A percentile compares a stretch with the other conserved stretches of the same genome.
Evolutionary conservation across 64 coral and sea anemone genomes (phyloP).

Genomic region (Pocillopora verrucosa): DNA sequence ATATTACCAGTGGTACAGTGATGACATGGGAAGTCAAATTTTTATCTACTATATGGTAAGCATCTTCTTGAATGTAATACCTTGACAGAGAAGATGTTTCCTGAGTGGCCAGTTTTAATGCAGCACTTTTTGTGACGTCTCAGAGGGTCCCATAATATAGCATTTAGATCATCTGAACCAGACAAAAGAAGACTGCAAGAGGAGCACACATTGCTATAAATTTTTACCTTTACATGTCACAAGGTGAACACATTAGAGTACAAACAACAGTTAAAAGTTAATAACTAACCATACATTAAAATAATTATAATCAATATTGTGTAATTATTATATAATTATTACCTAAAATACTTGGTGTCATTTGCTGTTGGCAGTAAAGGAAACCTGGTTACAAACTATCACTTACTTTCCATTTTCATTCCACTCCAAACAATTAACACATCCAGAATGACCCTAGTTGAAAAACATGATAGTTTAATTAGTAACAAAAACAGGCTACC

Average conservation of each 20-base stretch:
- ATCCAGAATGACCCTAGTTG: slow-evolving; percentile 79
- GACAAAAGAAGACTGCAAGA: slow-evolving; percentile 83
- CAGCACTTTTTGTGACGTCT: slow-evolving; percentile 54
- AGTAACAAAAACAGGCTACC: not conserved
- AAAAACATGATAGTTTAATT: not conserved
- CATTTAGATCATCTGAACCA: slow-evolving; percentile 97
- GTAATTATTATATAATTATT: too few species aligned
- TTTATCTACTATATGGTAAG: not conserved
- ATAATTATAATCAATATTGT: too few species aligned
- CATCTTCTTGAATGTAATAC: slow-evolving; percentile 9
- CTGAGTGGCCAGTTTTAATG: slow-evolving; percentile 91
- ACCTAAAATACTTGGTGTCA: too few species aligned
- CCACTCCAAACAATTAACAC: slow-evolving; percentile 95
- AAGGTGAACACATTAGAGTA: too few species aligned
- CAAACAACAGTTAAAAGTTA: too few species aligned
- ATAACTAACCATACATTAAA: too few species aligned
- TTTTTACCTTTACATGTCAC: too few species aligned
- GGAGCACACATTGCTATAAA: not conserved
- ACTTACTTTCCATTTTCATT: slow-evolving; percentile 83
- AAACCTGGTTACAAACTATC: not conserved
- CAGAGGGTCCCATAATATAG: slow-evolving; percentile 93
- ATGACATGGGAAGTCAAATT: too few species aligned
- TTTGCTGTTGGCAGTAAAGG: not conserved
- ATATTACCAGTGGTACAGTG: too few species aligned
- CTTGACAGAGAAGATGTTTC: slow-evolving; percentile 98